These are phyloP conservation scores for Coryphaenoides rupestris DNA, from an alignment of 2,113 vertebrate species.

Conservation along the genomic window DNA sequence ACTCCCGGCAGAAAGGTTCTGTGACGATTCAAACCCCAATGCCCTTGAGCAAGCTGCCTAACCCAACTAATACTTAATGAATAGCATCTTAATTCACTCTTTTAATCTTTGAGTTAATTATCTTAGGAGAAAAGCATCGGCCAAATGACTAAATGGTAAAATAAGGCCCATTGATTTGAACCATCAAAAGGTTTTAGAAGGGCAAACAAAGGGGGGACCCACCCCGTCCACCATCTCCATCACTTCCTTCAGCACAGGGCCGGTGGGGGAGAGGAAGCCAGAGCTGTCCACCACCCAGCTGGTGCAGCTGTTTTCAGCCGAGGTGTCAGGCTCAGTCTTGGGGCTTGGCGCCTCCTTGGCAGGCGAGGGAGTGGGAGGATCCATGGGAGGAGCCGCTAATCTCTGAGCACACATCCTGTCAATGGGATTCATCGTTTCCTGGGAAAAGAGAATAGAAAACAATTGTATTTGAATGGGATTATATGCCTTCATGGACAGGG, in stretches of 20 bases:
- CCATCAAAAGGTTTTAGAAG: not conserved
- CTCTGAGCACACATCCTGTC: not conserved
- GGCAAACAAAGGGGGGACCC: slow-evolving; percentile 37
- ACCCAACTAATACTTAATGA: too few species aligned
- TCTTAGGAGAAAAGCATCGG: too few species aligned
- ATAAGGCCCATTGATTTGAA: not conserved
- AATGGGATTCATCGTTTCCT: slow-evolving; percentile 32
- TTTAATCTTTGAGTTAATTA: too few species aligned
- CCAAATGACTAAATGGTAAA: too few species aligned
- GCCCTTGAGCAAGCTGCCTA: too few species aligned
- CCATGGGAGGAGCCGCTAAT: too few species aligned
- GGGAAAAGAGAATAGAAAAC: not conserved
- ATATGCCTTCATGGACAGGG: not conserved
- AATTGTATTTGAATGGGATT: too few species aligned
- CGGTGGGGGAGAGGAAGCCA: slow-evolving; percentile 80
- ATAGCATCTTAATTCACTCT: too few species aligned
- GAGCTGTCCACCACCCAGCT: slow-evolving; percentile 90
- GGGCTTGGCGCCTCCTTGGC: slow-evolving; percentile 36
- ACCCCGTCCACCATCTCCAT: slow-evolving; percentile 93
- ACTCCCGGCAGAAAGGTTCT: too few species aligned
- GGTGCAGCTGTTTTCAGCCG: slow-evolving; percentile 54
- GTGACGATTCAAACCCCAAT: too few species aligned
- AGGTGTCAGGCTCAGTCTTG: slow-evolving; percentile 46
- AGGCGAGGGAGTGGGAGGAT: not conserved
- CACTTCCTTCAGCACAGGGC: slow-evolving; percentile 82